Conservation (phyloP, 2,113 vertebrate genomes). For the Benitochromis conjunctus region DNA sequence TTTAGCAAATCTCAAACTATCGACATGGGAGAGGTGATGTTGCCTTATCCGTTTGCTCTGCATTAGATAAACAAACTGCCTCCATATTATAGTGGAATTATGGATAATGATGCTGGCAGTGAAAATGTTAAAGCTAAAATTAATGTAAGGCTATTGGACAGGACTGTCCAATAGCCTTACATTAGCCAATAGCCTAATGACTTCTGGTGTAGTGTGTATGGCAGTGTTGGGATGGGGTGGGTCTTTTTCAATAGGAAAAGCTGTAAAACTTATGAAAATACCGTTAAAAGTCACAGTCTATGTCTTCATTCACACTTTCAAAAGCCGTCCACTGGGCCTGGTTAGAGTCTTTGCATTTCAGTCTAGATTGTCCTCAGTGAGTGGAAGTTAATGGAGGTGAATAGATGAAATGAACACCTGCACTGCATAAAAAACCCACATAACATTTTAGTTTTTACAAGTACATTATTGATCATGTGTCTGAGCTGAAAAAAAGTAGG, state of each 20-base stretch:
- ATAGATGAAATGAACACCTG: background rate
- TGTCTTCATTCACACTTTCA: background rate
- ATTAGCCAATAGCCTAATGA: no score
- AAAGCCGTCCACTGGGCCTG: background rate
- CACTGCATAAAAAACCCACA: background rate
- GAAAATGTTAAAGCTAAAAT: background rate
- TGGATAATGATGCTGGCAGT: background rate
- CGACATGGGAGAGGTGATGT: background rate
- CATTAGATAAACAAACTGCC: background rate
- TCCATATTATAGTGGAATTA: background rate
- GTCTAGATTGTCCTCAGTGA: background rate
- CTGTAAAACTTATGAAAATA: background rate
- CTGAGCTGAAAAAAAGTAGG: background rate
- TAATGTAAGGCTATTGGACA: background rate
- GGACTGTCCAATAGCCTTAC: background rate
- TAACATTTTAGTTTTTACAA: background rate
- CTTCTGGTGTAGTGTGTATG: background rate
- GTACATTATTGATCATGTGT: background rate
- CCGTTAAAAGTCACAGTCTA: background rate
- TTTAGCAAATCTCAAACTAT: background rate
- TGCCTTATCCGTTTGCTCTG: background rate
- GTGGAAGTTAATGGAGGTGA: background rate
- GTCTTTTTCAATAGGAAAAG: background rate
- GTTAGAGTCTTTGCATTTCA: background rate
- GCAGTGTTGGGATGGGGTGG: background rate